Base-by-base conservation (phyloP, 2,888 invertebrate genomes). In the Phrixothrix hirtus region DNA sequence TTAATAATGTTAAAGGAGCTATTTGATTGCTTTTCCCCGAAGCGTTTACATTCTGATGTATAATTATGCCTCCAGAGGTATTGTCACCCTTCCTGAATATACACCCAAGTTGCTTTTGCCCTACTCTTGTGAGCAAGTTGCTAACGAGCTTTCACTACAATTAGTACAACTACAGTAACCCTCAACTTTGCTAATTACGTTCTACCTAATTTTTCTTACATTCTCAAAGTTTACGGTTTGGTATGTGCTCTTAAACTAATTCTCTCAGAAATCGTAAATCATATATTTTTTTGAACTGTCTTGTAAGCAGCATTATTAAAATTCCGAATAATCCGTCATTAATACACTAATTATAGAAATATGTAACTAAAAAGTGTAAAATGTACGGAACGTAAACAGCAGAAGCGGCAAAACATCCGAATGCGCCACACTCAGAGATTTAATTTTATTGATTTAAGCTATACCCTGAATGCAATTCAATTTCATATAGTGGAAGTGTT, bases 81-180 rank as follows among this genome's bases (percentile, higher is more conserved):
- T 46, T 46, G 46, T 46, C 46, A 14, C 38, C 26, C 46, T 46
- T 17, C 30, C 30, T 38, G 30, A 44, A 46, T 32, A 37, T 38
- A 46, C 38, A 31, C 46, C 30, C 37, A 11, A 25, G 46, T 32
- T 30, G 29, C 41, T 31, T 31, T 34, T 46, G 10, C 45, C 37
- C 6, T 45, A 29, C 46, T 30, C 10, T 37, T 16, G 31, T 16
- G 38, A 30, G 34, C 21, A 41, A 41, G 37, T 47, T 16, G 25
- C 39, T 47, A 47, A 47, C 47, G 32, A 47, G 47, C 47, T 47
- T 47, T 47, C 17, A 41, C 47, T 47, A 41, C 41, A 47, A 47
- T 47, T 47, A 43, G 34, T 43, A 34, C 25, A 47, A 47, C 47
- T 47, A 39, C 35, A 11, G 27, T 34, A 32, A 47, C 41, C 32